Evolutionary conservation across 2,888 invertebrate species (phyloP), one percentile per base, ranked within the genome.

Genomic region (Lapara coniferarum): DNA sequence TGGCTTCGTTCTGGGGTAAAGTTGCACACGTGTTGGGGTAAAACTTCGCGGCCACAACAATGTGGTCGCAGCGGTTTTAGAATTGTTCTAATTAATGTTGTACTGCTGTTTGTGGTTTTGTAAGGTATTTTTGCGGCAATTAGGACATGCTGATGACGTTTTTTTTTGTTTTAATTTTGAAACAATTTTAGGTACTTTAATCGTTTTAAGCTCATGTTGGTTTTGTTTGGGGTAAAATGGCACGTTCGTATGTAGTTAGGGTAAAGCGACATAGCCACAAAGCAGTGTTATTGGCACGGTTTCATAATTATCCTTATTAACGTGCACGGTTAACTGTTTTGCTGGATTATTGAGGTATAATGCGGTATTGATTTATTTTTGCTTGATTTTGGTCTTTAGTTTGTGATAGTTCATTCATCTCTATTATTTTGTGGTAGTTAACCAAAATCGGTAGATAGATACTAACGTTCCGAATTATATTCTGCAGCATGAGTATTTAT

Each of bases 21-120:
- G 57, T 57, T 63, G 63, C 66, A 66, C 68, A 71, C 71, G 71
- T 69, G 73, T 66, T 70, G 71, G 69, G 80, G 78, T 72, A 69
- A 73, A 80, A 81, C 78, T 81, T 80, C 69, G 72, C 75, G 70
- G 68, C 49, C 67, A 37, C 56, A 68, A 49, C 30, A 51, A 69
- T 53, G 68, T 59, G 68, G 68, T 58, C 52, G 66, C 12, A 44
- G 70, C 25, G 70, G 67, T 66, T 69, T 68, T 69, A 59, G 68
- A 25, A 69, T 69, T 69, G 68, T 53, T 63, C 59, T 55, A 69
- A 69, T 69, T 52, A 25, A 63, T 53, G 63, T 59, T 16, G 53
- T 13, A 63, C 68, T 57, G 57, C 37, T 57, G 56, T 57, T 57
- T 57, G 57, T 19, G 57, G 57, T 37, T 12, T 59, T 63, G 63